phyloP scores from a whole-genome alignment of 92 coral and sea anemone species.

The Galaxea fascicularis region DNA sequence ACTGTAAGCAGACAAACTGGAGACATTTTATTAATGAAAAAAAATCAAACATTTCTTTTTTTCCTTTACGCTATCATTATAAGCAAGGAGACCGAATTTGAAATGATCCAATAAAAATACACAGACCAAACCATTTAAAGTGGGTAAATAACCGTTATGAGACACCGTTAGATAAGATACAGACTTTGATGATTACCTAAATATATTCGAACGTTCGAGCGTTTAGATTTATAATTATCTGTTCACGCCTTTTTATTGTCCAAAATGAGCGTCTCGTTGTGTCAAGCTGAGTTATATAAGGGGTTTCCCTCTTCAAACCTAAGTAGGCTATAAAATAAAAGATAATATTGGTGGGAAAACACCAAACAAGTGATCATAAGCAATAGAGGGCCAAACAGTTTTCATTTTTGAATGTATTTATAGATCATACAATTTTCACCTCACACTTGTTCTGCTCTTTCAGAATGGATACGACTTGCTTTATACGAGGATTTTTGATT shows the following conservation, averaged over 20 bases:
- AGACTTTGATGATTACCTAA: background rate
- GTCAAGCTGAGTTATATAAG: background rate
- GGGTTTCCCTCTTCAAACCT: background rate
- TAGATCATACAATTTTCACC: background rate
- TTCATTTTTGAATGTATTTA: background rate
- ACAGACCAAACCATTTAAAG: background rate
- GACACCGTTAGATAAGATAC: conserved; percentile 19
- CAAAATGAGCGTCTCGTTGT: background rate
- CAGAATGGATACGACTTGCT: conserved; percentile 10
- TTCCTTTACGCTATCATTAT: background rate
- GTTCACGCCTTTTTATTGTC: background rate
- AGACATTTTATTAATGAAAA: conserved; percentile 1
- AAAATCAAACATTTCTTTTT: background rate
- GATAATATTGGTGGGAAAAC: background rate
- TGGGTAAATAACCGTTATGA: conserved; percentile 20
- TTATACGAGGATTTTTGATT: background rate
- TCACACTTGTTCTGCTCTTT: background rate
- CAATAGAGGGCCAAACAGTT: too few relatives aligned
- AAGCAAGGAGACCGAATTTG: background rate
- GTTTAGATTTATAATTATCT: background rate
- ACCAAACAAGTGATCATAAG: background rate
- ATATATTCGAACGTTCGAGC: background rate
- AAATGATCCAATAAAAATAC: conserved; percentile 1
- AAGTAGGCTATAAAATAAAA: background rate
- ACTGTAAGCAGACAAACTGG: conserved; percentile 26